A percentile compares a stretch with the other conserved stretches of the same genome.
These are phyloP conservation scores for Cerceris rybyensis DNA, from an alignment of 2,888 invertebrate species.

Conservation along the genomic window DNA sequence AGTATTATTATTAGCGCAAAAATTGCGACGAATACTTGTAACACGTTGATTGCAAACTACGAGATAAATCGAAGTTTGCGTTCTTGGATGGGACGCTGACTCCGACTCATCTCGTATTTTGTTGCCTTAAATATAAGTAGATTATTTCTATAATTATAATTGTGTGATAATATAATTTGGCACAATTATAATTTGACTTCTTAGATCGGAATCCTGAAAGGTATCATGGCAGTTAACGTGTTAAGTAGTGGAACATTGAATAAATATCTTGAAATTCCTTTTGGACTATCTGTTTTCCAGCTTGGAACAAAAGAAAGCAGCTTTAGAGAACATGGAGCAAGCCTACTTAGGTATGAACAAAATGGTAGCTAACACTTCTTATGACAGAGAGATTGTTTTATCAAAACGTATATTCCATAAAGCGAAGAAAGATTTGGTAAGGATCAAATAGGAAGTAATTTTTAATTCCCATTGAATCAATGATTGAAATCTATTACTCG, in stretches of 20 bases:
- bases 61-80: no score
- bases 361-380: slow-evolving; percentile 53
- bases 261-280: not conserved
- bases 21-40: not conserved
- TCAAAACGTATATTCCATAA: slow-evolving; percentile 61
- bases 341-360: slow-evolving; percentile 57
- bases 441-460: not conserved
- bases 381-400: slow-evolving; percentile 57
- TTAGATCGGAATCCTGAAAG: no score
- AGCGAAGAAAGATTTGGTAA: slow-evolving; percentile 73
- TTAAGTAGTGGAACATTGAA: not conserved
- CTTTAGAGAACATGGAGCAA: slow-evolving; percentile 70
- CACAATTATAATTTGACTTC: no score
- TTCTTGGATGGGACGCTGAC: no score
- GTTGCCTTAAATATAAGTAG: no score
- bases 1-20: not conserved
- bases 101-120: no score
- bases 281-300: slow-evolving; percentile 55
- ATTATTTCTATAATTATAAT: no score
- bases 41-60: no score
- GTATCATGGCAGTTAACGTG: no score
- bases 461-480: not conserved
- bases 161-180: no score
- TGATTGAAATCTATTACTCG: not conserved
- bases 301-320: slow-evolving; percentile 65